These are phyloP conservation scores for Anhinga anhinga DNA, from an alignment of 2,113 vertebrate species.

Conservation along the genomic window DNA sequence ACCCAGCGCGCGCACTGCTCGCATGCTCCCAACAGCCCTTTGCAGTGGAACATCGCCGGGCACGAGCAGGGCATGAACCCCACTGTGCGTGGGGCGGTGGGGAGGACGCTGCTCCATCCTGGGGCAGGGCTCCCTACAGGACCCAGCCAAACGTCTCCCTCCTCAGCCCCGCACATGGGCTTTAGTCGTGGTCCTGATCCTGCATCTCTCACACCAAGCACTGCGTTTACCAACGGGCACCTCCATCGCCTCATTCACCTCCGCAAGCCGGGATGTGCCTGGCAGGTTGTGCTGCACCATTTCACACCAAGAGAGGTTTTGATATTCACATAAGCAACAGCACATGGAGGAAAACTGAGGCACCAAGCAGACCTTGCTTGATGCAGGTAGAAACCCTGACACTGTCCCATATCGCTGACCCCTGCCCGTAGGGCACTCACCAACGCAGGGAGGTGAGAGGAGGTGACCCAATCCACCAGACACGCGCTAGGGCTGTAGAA, in stretches of 20 bases:
- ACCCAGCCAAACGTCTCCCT: not conserved
- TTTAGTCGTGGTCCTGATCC: not conserved
- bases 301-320: not conserved
- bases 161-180: fast-evolving
- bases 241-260: not conserved
- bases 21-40: not conserved
- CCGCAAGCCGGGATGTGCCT: not conserved
- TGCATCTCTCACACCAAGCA: not conserved
- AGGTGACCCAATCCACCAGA: not conserved
- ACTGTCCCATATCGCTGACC: fast-evolving
- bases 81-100: fast-evolving
- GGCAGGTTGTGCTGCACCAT: not conserved
- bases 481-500: fast-evolving
- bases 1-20: fast-evolving
- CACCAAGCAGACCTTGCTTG: not conserved
- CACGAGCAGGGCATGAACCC: fast-evolving
- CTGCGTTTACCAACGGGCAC: not conserved
- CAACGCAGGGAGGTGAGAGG: fast-evolving
- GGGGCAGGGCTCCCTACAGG: not conserved
- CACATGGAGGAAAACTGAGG: not conserved
- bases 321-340: not conserved
- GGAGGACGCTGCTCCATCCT: not conserved
- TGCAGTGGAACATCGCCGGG: not conserved
- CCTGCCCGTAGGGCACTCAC: not conserved
- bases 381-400: not conserved